Percentiles rank a stretch among this genome's conserved stretches.
phyloP scores from a whole-genome alignment of 2,888 invertebrate species.

The Fabriciana adippe region DNA sequence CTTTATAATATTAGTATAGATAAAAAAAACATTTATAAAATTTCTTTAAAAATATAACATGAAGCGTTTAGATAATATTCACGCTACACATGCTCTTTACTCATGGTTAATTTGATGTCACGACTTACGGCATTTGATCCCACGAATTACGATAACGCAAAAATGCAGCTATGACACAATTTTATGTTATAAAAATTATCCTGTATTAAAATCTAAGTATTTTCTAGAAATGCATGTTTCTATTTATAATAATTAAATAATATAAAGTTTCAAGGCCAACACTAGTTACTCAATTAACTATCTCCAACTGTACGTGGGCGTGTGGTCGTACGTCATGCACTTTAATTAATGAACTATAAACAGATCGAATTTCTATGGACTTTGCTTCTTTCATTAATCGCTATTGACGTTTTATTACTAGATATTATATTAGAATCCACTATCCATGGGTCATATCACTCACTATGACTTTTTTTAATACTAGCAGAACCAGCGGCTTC shows the following conservation, averaged over 20 bases:
- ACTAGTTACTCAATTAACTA: constrained; percentile 16
- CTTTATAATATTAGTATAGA: no score
- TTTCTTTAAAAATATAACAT: no score
- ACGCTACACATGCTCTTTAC: no score
- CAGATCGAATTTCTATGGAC: constrained; percentile 25
- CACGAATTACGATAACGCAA: no score
- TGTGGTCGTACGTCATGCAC: constrained; percentile 25
- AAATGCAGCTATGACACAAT: neutral
- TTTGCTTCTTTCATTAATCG: constrained; percentile 23
- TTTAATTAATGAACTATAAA: constrained; percentile 28
- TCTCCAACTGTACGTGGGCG: constrained; percentile 8
- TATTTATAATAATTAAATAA: neutral
- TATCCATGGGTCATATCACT: no score
- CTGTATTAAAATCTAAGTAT: neutral
- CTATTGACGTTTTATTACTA: constrained; percentile 9
- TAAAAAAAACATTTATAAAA: no score
- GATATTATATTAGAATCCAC: no score
- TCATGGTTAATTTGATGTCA: no score
- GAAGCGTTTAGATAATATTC: no score
- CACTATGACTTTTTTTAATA: no score
- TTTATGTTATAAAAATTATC: neutral
- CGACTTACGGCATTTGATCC: no score
- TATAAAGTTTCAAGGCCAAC: constrained; percentile 13
- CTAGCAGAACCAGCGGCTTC: no score
- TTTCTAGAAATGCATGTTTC: constrained; percentile 2